phyloP scores from a whole-genome alignment of 1,140 invertebrate species.

The Microvelia longipes region DNA sequence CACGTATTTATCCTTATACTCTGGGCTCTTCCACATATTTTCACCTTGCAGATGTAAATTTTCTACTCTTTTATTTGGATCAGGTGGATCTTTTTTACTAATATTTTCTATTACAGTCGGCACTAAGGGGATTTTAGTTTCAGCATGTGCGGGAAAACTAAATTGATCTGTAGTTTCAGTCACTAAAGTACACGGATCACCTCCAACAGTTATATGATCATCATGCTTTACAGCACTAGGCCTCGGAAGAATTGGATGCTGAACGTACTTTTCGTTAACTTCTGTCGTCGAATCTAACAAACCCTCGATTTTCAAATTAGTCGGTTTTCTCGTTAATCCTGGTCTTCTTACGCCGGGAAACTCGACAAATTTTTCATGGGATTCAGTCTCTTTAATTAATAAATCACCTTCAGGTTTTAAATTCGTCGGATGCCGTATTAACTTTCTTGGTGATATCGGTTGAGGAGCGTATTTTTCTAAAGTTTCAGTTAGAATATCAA shows the following conservation, averaged over 20 bases:
- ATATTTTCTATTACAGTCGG: too few species aligned
- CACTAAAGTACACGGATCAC: constrained; percentile 7
- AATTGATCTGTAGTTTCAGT: constrained; percentile 12
- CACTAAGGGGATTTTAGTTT: not conserved
- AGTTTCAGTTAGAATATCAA: constrained; percentile 2
- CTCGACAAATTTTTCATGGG: constrained; percentile 11
- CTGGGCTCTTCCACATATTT: constrained; percentile 7
- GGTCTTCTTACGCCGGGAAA: constrained; percentile 9
- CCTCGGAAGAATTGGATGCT: constrained; percentile 1
- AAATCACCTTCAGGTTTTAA: constrained; percentile 17
- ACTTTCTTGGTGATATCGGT: constrained; percentile 1
- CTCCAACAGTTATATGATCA: constrained; percentile 9
- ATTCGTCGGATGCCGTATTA: not conserved
- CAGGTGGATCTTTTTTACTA: not conserved
- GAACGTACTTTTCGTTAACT: constrained; percentile 15
- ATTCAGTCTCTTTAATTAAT: constrained; percentile 9
- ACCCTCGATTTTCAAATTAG: constrained; percentile 19
- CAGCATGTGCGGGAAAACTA: not conserved
- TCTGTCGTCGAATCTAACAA: constrained; percentile 14
- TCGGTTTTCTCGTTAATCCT: constrained; percentile 13
- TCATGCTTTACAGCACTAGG: constrained; percentile 2
- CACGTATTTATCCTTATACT: constrained; percentile 17
- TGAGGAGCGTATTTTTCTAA: constrained; percentile 8
- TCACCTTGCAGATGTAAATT: constrained; percentile 12
- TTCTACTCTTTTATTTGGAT: not conserved